A percentile compares a stretch with the other conserved stretches of the same genome.
Conservation (phyloP, 1,140 invertebrate genomes). For the Antheraea pernyi region DNA sequence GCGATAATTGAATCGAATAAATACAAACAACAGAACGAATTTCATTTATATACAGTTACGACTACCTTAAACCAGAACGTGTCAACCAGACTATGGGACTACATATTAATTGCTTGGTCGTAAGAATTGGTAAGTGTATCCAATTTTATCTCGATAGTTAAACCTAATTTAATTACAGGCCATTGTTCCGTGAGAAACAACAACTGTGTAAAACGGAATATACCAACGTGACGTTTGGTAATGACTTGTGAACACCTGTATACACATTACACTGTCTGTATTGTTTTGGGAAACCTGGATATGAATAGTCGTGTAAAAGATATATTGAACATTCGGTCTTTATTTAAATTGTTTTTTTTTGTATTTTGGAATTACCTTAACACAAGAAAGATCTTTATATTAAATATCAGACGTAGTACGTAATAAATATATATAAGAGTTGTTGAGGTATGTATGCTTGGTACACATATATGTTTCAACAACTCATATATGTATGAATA, state of each 20-base stretch:
- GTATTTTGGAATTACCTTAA: no score
- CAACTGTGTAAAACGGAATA: constrained; percentile 41
- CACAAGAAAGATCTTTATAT: no score
- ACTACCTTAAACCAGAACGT: constrained; percentile 5
- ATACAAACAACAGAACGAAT: neutral
- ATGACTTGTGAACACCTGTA: constrained; percentile 32
- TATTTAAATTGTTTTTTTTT: no score
- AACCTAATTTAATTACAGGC: constrained; percentile 52
- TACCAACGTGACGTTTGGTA: neutral
- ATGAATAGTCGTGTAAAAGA: neutral
- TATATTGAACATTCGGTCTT: neutral
- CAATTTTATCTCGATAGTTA: constrained; percentile 24
- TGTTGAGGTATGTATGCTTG: no score
- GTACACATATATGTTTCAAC: no score
- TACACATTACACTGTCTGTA: constrained; percentile 6
- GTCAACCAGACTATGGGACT: neutral
- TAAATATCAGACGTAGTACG: no score
- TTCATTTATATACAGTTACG: constrained; percentile 12
- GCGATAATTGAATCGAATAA: constrained; percentile 6
- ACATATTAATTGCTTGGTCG: constrained; percentile 20
- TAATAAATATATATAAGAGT: no score
- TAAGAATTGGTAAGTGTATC: constrained; percentile 26
- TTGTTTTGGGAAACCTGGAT: neutral
- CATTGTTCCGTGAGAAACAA: constrained; percentile 52
- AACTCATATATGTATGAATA: no score